Evolutionary conservation across 1,140 invertebrate species (phyloP).

Genomic region (Phocides pigmalion): DNA sequence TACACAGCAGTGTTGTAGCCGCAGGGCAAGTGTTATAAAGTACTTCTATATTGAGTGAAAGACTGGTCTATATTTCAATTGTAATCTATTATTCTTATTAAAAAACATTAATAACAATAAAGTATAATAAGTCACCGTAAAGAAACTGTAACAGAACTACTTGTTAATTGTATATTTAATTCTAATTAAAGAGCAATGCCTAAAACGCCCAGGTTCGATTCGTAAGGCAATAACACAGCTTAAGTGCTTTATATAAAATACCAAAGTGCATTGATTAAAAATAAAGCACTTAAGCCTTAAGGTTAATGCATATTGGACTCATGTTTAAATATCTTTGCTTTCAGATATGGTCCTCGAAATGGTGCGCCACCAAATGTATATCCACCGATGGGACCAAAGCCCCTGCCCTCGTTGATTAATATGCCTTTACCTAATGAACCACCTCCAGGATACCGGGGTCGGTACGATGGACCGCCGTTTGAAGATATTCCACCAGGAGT

Average conservation of each 20-base stretch:
- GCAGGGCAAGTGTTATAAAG: too few species aligned
- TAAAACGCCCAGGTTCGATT: conserved; percentile 46
- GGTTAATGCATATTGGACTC: background rate
- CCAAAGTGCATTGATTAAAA: background rate
- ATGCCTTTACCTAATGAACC: conserved; percentile 58
- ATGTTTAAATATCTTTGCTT: conserved; percentile 33
- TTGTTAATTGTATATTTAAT: too few species aligned
- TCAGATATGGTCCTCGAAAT: conserved; percentile 75
- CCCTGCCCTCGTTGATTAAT: conserved; percentile 52
- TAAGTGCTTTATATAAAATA: conserved; percentile 2
- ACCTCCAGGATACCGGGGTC: conserved; percentile 64
- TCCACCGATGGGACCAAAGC: conserved; percentile 60
- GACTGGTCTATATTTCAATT: too few species aligned
- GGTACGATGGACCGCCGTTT: conserved; percentile 71
- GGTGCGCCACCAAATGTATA: conserved; percentile 56
- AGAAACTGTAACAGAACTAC: too few species aligned
- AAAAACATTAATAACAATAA: too few species aligned
- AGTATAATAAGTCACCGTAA: too few species aligned
- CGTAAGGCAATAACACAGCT: conserved; percentile 39
- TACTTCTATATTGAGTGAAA: too few species aligned
- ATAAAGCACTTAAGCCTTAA: background rate
- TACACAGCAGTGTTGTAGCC: too few species aligned
- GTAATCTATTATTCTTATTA: too few species aligned
- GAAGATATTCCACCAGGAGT: conserved; percentile 79
- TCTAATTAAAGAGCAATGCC: too few species aligned